These are phyloP conservation scores for Epizoanthus scotinus DNA, from an alignment of 92 coral and sea anemone species.

Conservation along the genomic window DNA sequence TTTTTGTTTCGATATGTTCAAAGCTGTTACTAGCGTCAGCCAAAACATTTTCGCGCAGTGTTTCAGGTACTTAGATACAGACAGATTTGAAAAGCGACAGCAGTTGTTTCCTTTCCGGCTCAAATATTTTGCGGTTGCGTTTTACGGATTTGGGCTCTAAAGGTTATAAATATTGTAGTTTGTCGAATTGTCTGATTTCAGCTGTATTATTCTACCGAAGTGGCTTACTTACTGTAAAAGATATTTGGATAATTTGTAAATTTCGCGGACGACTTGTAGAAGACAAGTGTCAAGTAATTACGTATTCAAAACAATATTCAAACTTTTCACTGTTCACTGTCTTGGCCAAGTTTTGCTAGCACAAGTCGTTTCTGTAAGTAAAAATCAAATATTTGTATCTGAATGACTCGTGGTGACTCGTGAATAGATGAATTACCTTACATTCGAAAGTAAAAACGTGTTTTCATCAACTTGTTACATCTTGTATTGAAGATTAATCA, in stretches of 20 bases:
- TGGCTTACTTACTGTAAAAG: background rate
- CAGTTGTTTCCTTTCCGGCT: slow-evolving; percentile 3
- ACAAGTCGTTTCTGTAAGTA: background rate
- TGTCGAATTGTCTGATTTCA: background rate
- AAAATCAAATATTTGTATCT: background rate
- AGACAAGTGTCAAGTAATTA: slow-evolving; percentile 38
- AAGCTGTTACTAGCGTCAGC: background rate
- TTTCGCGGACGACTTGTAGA: slow-evolving; percentile 33
- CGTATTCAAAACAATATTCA: slow-evolving; percentile 32
- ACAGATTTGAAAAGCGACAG: slow-evolving; percentile 3
- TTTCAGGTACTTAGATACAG: slow-evolving; percentile 26
- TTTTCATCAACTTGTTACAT: slow-evolving; percentile 31
- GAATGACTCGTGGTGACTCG: background rate
- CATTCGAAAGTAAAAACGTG: slow-evolving; percentile 38
- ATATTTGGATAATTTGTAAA: slow-evolving; percentile 18
- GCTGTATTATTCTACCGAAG: slow-evolving; percentile 4
- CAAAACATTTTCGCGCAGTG: slow-evolving; percentile 5
- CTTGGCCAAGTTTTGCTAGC: slow-evolving; percentile 3
- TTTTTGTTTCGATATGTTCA: slow-evolving; percentile 15
- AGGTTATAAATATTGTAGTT: background rate
- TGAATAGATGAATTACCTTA: slow-evolving; percentile 6
- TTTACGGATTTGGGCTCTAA: background rate
- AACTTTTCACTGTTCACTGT: slow-evolving; percentile 4
- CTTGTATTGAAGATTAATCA: slow-evolving; percentile 36
- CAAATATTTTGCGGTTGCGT: slow-evolving; percentile 3